Conservation (phyloP, 2,888 invertebrate species). For the Slavum lentiscoides region DNA sequence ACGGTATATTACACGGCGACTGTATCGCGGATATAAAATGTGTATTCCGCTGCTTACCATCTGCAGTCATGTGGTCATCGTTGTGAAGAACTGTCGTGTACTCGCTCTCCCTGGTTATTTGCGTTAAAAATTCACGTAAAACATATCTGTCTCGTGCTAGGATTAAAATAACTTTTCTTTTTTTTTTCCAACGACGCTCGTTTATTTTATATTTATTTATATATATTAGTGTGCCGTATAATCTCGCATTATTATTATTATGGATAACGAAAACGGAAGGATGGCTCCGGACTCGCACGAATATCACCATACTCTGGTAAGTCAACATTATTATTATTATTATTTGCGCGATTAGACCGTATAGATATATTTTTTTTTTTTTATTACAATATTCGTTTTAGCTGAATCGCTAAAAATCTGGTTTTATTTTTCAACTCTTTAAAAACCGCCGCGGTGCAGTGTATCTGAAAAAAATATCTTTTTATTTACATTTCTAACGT, state of each 20-base stretch:
- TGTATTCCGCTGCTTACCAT: conserved; percentile 8
- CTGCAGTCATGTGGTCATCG: conserved; percentile 50
- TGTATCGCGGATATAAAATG: neutral
- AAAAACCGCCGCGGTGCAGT: too few species aligned
- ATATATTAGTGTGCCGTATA: too few species aligned
- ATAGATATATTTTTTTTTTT: too few species aligned
- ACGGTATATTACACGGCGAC: neutral
- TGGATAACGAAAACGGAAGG: conserved; percentile 34
- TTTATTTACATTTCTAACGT: too few species aligned
- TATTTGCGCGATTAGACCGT: neutral
- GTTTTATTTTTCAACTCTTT: neutral
- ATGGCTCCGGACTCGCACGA: conserved; percentile 48
- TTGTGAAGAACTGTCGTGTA: conserved; percentile 37
- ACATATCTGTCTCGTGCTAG: neutral
- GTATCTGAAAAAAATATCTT: too few species aligned
- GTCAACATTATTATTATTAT: conserved; percentile 1
- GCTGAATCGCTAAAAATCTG: neutral
- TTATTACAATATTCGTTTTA: too few species aligned
- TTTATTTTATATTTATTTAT: neutral
- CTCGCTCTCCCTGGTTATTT: neutral
- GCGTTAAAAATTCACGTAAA: neutral
- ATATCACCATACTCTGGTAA: conserved; percentile 53
- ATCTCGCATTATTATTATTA: neutral
- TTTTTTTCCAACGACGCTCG: neutral
- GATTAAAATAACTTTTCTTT: neutral